Evolutionary conservation across 2,113 vertebrate species (phyloP).

Genomic region (Microcebus griseorufus): DNA sequence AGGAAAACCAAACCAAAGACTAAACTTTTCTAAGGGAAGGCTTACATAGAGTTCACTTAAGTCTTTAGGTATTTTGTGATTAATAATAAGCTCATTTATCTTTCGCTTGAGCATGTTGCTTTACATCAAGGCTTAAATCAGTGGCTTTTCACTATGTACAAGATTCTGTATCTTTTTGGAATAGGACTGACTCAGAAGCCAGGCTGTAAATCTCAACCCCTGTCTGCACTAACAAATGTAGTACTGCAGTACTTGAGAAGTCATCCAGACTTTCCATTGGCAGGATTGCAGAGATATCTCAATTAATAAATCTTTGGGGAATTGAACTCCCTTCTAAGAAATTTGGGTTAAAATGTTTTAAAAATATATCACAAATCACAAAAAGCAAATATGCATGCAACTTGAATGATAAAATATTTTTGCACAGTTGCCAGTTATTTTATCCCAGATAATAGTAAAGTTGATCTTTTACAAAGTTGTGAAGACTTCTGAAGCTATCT

Average conservation of each 20-base stretch:
- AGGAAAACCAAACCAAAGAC: background rate
- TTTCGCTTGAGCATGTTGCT: background rate
- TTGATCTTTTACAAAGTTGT: background rate
- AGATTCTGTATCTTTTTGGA: background rate
- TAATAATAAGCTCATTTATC: background rate
- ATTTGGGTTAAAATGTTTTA: constrained; percentile 24
- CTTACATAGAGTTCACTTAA: background rate
- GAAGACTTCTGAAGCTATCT: background rate
- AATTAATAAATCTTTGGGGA: background rate
- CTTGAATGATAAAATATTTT: background rate
- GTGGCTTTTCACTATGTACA: background rate
- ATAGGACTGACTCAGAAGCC: background rate
- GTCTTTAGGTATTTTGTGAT: background rate
- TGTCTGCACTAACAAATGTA: background rate
- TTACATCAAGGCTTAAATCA: background rate
- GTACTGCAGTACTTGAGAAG: background rate
- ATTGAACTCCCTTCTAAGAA: constrained; percentile 21
- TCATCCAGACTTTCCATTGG: background rate
- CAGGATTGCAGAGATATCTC: background rate
- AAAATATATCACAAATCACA: background rate
- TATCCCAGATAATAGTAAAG: background rate
- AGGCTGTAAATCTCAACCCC: background rate
- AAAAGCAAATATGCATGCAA: background rate
- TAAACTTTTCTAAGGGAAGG: background rate
- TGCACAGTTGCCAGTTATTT: background rate